Conservation (phyloP, 2,797 vertebrate genomes). For the Enoplosus armatus region DNA sequence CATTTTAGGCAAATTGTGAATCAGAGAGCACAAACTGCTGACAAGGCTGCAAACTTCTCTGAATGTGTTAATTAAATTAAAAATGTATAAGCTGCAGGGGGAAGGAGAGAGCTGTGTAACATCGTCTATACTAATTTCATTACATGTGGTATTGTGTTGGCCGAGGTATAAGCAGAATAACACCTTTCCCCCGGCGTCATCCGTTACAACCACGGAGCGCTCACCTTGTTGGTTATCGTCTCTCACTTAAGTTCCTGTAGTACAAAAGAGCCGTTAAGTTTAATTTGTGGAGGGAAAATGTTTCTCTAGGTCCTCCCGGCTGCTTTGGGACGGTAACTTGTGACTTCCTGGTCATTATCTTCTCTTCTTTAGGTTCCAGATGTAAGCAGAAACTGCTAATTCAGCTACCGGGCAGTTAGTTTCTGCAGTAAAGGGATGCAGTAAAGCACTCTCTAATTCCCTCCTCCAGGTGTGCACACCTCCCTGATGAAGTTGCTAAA, state of each 20-base stretch:
- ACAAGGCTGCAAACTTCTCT: no score
- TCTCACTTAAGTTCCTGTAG: neutral
- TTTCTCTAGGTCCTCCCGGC: neutral
- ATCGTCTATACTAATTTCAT: neutral
- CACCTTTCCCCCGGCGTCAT: neutral
- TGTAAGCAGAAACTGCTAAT: conserved; percentile 14
- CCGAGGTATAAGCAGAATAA: no score
- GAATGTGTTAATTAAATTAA: no score
- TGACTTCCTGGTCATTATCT: conserved; percentile 25
- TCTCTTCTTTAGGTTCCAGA: conserved; percentile 4
- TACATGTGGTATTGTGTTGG: neutral
- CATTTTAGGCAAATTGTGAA: neutral
- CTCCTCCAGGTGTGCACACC: conserved; percentile 3
- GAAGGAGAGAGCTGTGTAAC: no score
- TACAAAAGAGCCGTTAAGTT: neutral
- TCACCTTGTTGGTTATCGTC: neutral
- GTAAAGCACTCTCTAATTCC: neutral
- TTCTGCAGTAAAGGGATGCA: neutral
- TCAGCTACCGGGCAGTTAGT: conserved; percentile 8
- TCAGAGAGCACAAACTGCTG: neutral
- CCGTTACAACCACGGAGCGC: neutral
- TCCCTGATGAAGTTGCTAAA: conserved; percentile 9
- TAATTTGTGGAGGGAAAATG: conserved; percentile 28
- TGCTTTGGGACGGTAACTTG: conserved; percentile 1
- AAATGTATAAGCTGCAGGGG: neutral